Conservation (phyloP, 2,113 vertebrate genomes). For the Alligator mississippiensis region DNA sequence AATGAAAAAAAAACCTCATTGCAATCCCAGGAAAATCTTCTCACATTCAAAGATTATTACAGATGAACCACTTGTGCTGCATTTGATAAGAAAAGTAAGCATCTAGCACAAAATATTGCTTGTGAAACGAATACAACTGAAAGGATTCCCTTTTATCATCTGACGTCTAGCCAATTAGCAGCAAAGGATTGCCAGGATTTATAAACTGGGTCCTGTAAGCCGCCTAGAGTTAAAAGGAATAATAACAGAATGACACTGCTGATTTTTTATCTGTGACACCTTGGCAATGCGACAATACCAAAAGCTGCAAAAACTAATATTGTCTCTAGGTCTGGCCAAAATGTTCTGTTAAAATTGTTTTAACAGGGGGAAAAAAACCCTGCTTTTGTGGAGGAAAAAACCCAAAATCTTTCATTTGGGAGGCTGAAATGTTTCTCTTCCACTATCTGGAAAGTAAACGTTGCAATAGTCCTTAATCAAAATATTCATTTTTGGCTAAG, state of each 20-base stretch:
- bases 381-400: background rate
- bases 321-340: background rate
- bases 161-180: conserved; percentile 58
- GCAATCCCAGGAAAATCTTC: background rate
- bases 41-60: background rate
- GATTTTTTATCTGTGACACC: conserved; percentile 15
- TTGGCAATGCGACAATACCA: background rate
- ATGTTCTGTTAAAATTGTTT: background rate
- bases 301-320: background rate
- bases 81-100: conserved; percentile 48
- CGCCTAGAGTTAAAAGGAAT: conserved; percentile 38
- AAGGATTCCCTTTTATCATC: conserved; percentile 6
- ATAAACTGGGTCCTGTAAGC: conserved; percentile 42
- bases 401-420: background rate
- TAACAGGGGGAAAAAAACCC: background rate
- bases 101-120: conserved; percentile 3
- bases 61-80: conserved; percentile 18
- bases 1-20: background rate
- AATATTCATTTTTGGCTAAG: background rate
- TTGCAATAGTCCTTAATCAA: background rate
- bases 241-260: background rate
- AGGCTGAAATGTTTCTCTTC: background rate
- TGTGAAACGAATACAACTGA: background rate
- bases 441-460: background rate
- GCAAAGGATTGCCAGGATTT: conserved; percentile 30